Percentiles rank a stretch among this genome's conserved stretches.
Conservation (phyloP, 2,888 invertebrate genomes). For the Hirtodrosophila cameraria region DNA sequence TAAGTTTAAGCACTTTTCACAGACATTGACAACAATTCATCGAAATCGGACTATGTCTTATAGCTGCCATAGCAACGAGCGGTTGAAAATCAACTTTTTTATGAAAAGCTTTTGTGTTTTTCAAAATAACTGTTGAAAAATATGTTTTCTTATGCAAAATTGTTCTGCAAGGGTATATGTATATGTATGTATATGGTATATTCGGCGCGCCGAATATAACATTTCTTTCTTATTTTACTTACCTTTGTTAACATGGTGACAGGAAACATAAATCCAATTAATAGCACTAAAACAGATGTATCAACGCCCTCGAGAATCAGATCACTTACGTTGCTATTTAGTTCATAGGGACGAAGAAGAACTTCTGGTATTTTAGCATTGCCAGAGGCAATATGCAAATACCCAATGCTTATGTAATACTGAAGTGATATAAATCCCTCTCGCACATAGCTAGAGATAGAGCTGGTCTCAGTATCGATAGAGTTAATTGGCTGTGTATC, state of each 20-base stretch:
- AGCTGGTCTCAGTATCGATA: conserved; percentile 83
- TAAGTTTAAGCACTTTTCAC: too few relatives aligned
- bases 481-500: conserved; percentile 27
- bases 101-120: too few relatives aligned
- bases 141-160: too few relatives aligned
- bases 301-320: conserved; percentile 87
- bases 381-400: conserved; percentile 52
- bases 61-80: too few relatives aligned
- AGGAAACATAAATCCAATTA: conserved; percentile 91
- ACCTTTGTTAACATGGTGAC: conserved; percentile 90
- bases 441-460: conserved; percentile 85
- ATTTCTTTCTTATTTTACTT: not conserved
- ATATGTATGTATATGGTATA: too few relatives aligned
- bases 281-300: conserved; percentile 88
- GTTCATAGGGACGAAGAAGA: conserved; percentile 86
- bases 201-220: too few relatives aligned
- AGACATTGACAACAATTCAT: too few relatives aligned
- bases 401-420: conserved; percentile 85
- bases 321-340: conserved; percentile 88
- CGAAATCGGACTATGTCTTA: too few relatives aligned
- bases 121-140: too few relatives aligned
- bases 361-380: conserved; percentile 62
- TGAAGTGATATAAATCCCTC: conserved; percentile 89
- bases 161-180: too few relatives aligned
- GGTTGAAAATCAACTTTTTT: too few relatives aligned